Evolutionary conservation across 2,113 vertebrate genomes (phyloP).

Genomic region (Brevimyrus niger): DNA sequence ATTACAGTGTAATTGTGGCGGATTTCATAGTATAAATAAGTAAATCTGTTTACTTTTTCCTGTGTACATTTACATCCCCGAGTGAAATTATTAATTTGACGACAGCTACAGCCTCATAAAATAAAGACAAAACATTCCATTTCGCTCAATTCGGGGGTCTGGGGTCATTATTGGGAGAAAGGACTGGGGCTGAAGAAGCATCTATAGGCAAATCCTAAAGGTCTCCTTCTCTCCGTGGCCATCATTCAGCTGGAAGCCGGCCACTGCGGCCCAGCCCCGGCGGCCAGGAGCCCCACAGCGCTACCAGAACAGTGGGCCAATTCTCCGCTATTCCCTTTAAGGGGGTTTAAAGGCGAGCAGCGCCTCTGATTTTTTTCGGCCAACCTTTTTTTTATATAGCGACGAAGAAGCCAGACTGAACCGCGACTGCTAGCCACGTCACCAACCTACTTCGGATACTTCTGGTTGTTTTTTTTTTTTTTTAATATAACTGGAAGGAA

Average conservation of each 20-base stretch:
- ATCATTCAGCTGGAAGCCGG: neutral
- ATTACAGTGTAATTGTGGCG: neutral
- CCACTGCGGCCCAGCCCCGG: neutral
- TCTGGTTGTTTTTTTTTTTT: neutral
- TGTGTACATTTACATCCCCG: neutral
- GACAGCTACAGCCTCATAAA: neutral
- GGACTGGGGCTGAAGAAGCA: neutral
- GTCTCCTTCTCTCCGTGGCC: neutral
- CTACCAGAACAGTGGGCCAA: neutral
- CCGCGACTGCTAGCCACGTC: slow-evolving; percentile 9
- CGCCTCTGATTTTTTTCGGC: neutral
- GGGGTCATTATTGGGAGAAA: neutral
- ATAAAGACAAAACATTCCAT: neutral
- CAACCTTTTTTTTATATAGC: neutral
- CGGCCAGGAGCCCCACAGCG: neutral
- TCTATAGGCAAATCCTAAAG: neutral
- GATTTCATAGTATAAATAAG: neutral
- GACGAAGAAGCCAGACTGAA: neutral
- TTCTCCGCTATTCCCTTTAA: neutral
- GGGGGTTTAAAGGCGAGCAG: neutral
- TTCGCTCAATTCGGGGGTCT: neutral
- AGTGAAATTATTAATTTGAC: neutral
- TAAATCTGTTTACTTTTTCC: neutral
- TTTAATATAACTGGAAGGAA: neutral
- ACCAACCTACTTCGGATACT: neutral